A percentile compares a stretch with the other conserved stretches of the same genome.
These are phyloP conservation scores for Coregonus ussuriensis DNA, from an alignment of 2,797 vertebrate species.

Conservation along the genomic window DNA sequence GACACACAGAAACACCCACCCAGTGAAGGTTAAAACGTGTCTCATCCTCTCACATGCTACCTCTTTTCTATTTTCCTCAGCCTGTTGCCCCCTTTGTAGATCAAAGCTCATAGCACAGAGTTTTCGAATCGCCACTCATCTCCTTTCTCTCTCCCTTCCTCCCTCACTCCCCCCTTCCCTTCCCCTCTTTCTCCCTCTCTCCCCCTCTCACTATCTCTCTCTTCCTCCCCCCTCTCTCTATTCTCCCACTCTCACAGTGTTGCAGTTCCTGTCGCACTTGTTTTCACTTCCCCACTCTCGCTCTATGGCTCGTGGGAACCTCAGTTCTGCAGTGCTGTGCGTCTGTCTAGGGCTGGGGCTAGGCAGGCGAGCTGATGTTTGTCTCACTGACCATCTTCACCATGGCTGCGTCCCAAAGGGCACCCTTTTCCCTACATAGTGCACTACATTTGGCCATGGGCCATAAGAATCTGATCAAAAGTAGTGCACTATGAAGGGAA, in stretches of 20 bases:
- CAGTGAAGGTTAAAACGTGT: constrained; percentile 61
- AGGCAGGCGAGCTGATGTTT: too few relatives aligned
- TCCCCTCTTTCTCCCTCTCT: neutral
- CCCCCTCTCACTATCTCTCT: too few relatives aligned
- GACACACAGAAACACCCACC: constrained; percentile 20
- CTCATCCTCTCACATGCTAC: constrained; percentile 71
- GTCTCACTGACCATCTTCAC: too few relatives aligned
- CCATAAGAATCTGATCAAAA: too few relatives aligned
- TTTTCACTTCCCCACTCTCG: constrained; percentile 70
- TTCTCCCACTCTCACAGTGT: constrained; percentile 63
- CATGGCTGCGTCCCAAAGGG: too few relatives aligned
- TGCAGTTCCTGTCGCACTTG: constrained; percentile 77
- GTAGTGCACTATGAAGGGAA: too few relatives aligned
- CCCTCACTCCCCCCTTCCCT: neutral
- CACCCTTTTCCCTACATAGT: too few relatives aligned
- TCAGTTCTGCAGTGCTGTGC: constrained; percentile 7
- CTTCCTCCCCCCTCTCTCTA: neutral
- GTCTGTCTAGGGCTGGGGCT: too few relatives aligned
- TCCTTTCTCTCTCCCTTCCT: constrained; percentile 37
- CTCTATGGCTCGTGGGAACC: constrained; percentile 74
- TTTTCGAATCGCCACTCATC: constrained; percentile 47
- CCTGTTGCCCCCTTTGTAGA: constrained; percentile 66
- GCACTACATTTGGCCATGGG: too few relatives aligned
- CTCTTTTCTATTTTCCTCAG: constrained; percentile 35
- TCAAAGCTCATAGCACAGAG: constrained; percentile 70